Evolutionary conservation across 1,140 invertebrate species (phyloP).

Genomic region (Ericerus pela): DNA sequence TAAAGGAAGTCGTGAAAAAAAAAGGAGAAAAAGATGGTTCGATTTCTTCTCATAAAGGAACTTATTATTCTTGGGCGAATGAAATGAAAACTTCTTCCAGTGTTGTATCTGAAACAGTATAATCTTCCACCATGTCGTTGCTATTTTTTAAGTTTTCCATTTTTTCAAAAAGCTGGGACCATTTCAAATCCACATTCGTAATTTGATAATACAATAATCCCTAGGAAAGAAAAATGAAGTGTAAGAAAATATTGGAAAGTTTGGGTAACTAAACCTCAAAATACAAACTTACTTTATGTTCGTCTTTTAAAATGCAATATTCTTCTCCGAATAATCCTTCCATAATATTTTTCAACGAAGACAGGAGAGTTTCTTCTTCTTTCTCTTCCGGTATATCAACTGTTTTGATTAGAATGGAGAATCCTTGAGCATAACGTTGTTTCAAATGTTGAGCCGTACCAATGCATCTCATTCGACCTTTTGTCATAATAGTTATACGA

Average conservation of each 20-base stretch:
- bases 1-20: too few relatives aligned
- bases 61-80: constrained; percentile 29
- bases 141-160: constrained; percentile 35
- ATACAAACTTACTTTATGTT: too few relatives aligned
- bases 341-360: too few relatives aligned
- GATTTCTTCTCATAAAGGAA: too few relatives aligned
- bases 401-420: constrained; percentile 33
- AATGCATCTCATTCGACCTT: constrained; percentile 42
- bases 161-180: constrained; percentile 37
- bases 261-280: too few relatives aligned
- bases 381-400: background rate
- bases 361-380: too few relatives aligned
- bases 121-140: constrained; percentile 37
- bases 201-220: constrained; percentile 42
- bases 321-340: too few relatives aligned
- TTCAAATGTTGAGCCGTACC: constrained; percentile 36
- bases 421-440: constrained; percentile 32
- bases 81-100: constrained; percentile 42
- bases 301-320: too few relatives aligned
- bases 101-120: constrained; percentile 45
- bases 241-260: too few relatives aligned
- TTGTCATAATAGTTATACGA: constrained; percentile 73
- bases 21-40: too few relatives aligned
- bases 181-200: constrained; percentile 28
- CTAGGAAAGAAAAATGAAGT: constrained; percentile 25